Evolutionary conservation across 92 coral and sea anemone genomes (phyloP).

Genomic region (Umimayanthus kanabou): DNA sequence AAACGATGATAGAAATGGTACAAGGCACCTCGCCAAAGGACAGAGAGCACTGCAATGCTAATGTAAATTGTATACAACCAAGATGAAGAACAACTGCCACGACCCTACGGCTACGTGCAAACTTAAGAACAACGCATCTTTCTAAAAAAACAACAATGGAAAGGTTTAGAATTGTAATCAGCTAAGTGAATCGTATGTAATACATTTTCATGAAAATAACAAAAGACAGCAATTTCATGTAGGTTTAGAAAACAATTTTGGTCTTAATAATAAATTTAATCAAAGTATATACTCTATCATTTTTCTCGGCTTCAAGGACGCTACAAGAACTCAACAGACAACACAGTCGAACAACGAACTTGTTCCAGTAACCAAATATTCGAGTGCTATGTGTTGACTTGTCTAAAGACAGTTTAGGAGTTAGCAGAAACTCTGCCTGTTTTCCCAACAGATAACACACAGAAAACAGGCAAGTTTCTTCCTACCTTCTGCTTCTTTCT

Average conservation of each 20-base stretch:
- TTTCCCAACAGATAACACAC: not conserved
- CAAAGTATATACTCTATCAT: no score
- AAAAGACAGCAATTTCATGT: not conserved
- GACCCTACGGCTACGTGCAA: no score
- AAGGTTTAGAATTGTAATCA: no score
- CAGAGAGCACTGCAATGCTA: no score
- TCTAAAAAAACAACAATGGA: not conserved
- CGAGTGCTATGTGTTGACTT: not conserved
- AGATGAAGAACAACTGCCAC: not conserved
- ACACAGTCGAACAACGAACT: not conserved
- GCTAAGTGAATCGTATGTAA: not conserved
- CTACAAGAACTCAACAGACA: not conserved
- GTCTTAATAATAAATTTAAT: not conserved
- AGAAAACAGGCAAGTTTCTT: not conserved
- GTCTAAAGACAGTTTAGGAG: not conserved
- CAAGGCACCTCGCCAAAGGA: not conserved
- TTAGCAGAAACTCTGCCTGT: not conserved
- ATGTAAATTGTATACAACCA: no score
- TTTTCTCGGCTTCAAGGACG: not conserved
- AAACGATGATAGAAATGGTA: not conserved
- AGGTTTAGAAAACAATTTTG: not conserved
- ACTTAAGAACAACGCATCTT: no score
- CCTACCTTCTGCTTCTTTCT: conserved; percentile 51
- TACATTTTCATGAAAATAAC: not conserved
- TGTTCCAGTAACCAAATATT: not conserved